Evolutionary conservation across 92 coral and sea anemone genomes (phyloP).

Genomic region (Blastomussa wellsi): DNA sequence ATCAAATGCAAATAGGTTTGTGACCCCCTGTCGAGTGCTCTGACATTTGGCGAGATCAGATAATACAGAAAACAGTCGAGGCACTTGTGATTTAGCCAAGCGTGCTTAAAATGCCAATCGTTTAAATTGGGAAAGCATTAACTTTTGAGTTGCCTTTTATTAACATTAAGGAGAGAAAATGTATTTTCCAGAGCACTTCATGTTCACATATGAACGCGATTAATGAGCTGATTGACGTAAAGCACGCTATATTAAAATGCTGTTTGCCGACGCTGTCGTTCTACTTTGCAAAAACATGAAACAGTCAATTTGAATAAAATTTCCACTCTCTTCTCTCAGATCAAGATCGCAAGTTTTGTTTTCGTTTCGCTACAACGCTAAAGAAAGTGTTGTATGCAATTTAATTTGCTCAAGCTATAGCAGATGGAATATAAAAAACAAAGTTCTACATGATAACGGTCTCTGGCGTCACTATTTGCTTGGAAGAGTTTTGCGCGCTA

Average conservation of each 20-base stretch:
- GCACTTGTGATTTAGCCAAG: slow-evolving; percentile 5
- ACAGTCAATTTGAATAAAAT: not conserved
- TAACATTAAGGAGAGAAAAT: not conserved
- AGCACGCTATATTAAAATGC: slow-evolving; percentile 1
- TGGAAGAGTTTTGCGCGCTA: not conserved
- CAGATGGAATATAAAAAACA: not conserved
- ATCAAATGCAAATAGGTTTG: slow-evolving; percentile 1
- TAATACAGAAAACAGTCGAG: slow-evolving; percentile 1
- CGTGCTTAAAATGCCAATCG: not conserved
- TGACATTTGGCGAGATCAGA: slow-evolving; percentile 31
- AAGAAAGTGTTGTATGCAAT: not conserved
- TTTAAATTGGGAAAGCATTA: not conserved
- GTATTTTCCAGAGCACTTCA: not conserved
- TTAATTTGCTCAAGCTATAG: not conserved
- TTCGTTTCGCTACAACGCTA: not conserved
- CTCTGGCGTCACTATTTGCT: not conserved
- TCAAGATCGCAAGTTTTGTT: not conserved
- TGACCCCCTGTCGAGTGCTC: slow-evolving; percentile 24
- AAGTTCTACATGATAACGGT: slow-evolving; percentile 12
- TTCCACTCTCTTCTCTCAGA: not conserved
- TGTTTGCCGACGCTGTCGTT: not conserved
- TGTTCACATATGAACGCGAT: not conserved
- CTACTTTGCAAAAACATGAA: not conserved
- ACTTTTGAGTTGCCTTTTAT: not conserved
- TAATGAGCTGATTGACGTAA: not conserved